A percentile compares a stretch with the other conserved stretches of the same genome.
phyloP scores from a whole-genome alignment of 1,140 invertebrate species.

The Diorhabda sublineata region DNA sequence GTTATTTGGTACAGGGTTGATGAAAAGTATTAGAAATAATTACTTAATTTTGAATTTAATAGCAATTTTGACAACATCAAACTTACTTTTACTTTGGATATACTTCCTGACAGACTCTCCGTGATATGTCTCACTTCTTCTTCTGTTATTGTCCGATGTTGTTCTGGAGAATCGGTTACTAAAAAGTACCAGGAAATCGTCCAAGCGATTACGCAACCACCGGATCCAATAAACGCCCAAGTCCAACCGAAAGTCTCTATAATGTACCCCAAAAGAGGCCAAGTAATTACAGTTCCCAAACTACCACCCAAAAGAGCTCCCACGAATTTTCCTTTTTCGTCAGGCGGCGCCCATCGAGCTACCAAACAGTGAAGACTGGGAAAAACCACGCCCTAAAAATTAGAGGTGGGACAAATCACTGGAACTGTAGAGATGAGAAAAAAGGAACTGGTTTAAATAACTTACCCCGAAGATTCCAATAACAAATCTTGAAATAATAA shows the following conservation, averaged over 20 bases:
- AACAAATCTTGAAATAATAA: slow-evolving; percentile 60
- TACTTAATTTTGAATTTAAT: too few relatives aligned
- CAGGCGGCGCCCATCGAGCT: slow-evolving; percentile 68
- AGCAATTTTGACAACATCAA: neutral
- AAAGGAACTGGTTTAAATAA: neutral
- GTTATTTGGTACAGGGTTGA: too few relatives aligned
- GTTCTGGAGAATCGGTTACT: slow-evolving; percentile 67
- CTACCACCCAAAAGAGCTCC: slow-evolving; percentile 69
- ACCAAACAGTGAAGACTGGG: slow-evolving; percentile 68
- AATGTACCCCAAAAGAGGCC: slow-evolving; percentile 63
- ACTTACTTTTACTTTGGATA: slow-evolving; percentile 52
- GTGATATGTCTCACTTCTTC: slow-evolving; percentile 74
- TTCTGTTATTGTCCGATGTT: slow-evolving; percentile 70
- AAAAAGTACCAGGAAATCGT: slow-evolving; percentile 60
- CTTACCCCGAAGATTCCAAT: slow-evolving; percentile 64
- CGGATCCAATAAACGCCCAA: slow-evolving; percentile 68
- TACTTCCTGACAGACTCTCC: slow-evolving; percentile 53
- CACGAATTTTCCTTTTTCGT: slow-evolving; percentile 71
- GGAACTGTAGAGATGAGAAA: too few relatives aligned
- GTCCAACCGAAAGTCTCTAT: slow-evolving; percentile 66
- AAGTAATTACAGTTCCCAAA: slow-evolving; percentile 74
- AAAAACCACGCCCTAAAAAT: slow-evolving; percentile 62
- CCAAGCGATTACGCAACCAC: slow-evolving; percentile 60
- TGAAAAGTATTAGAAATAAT: too few relatives aligned
- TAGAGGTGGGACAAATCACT: neutral